A percentile compares a stretch with the other conserved stretches of the same genome.
phyloP scores from a whole-genome alignment of 23 tunicate genomes.

The Trididemnum nubilum region DNA sequence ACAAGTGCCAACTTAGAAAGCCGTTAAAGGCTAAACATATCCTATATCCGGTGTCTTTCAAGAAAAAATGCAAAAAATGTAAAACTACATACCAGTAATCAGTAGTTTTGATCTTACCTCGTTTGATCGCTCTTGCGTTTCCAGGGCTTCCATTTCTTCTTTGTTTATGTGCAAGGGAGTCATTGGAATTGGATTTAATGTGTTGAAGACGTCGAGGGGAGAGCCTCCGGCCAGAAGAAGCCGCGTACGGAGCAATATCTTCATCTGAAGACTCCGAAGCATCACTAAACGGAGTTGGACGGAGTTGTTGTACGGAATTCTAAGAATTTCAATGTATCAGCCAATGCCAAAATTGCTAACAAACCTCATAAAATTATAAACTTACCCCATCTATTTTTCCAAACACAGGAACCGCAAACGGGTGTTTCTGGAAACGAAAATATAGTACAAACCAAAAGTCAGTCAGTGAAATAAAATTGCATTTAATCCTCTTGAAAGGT shows the following conservation, averaged over 20 bases:
- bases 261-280: slow-evolving; percentile 78
- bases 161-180: slow-evolving; percentile 17
- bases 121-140: slow-evolving; percentile 50
- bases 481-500: too few relatives aligned
- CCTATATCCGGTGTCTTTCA: too few relatives aligned
- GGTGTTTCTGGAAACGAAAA: slow-evolving; percentile 46
- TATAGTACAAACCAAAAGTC: too few relatives aligned
- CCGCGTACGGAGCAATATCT: slow-evolving; percentile 21
- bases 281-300: slow-evolving; percentile 59
- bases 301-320: slow-evolving; percentile 41
- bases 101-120: too few relatives aligned
- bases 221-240: slow-evolving; percentile 14
- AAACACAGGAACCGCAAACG: slow-evolving; percentile 67
- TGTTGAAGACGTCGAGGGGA: slow-evolving; percentile 37
- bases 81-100: too few relatives aligned
- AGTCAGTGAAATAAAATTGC: too few relatives aligned
- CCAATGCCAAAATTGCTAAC: background rate
- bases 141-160: slow-evolving; percentile 79
- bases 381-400: slow-evolving; percentile 66
- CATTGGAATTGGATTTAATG: slow-evolving; percentile 14
- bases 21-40: too few relatives aligned
- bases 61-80: too few relatives aligned
- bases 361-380: background rate
- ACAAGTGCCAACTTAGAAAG: too few relatives aligned
- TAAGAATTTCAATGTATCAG: background rate